These are phyloP conservation scores for Thermophis baileyi DNA, from an alignment of 2,113 vertebrate species.

Conservation along the genomic window DNA sequence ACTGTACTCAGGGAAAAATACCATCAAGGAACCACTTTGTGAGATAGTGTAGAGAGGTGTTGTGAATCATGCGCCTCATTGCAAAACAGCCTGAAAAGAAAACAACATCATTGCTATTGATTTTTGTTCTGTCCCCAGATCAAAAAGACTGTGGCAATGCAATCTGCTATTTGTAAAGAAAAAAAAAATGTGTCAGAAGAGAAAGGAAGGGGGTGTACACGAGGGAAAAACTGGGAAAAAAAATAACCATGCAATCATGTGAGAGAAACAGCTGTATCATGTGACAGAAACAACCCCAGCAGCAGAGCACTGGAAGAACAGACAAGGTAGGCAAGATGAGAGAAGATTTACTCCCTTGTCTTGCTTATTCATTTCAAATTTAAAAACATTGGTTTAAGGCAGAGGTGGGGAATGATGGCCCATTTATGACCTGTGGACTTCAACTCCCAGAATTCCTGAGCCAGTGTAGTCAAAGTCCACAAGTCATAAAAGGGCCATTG, in stretches of 20 bases:
- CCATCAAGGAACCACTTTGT: neutral
- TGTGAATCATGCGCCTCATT: neutral
- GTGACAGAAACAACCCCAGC: neutral
- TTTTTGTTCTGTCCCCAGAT: conserved; percentile 59
- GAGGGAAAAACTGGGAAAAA: conserved; percentile 59
- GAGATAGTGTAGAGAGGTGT: conserved; percentile 27
- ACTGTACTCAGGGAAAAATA: conserved; percentile 1
- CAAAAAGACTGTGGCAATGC: conserved; percentile 44
- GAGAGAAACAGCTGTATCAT: conserved; percentile 45
- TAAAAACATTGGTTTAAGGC: conserved; percentile 16
- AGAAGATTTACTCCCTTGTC: conserved; percentile 30
- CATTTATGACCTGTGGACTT: neutral
- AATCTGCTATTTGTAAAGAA: conserved; percentile 63
- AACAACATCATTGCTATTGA: conserved; percentile 33
- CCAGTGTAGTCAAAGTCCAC: neutral
- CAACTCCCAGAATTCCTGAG: neutral
- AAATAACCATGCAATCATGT: conserved; percentile 47
- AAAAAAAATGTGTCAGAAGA: conserved; percentile 41
- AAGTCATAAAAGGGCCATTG: neutral
- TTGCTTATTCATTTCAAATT: conserved; percentile 29
- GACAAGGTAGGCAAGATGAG: conserved; percentile 8
- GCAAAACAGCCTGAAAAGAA: conserved; percentile 27
- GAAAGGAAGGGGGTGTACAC: conserved; percentile 24
- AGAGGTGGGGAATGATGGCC: neutral
- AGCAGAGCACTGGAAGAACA: neutral